Conservation (phyloP, 53 echinoderm and acorn worm genomes). For the Holothuria leucospilota region DNA sequence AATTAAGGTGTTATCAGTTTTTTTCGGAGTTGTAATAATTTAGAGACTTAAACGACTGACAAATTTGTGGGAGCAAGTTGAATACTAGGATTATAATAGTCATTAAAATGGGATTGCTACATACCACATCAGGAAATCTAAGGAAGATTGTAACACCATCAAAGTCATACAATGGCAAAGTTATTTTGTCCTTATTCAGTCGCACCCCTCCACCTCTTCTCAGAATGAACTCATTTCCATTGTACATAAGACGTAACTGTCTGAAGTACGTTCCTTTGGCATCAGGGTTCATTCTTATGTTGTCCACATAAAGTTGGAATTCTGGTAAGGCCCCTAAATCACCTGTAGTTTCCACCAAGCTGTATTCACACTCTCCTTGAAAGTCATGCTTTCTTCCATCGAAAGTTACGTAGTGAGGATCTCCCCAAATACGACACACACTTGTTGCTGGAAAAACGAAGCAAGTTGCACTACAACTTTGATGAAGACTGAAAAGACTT, state of each 20-base stretch:
- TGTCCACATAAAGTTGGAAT: constrained; percentile 38
- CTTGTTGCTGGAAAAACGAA: constrained; percentile 7
- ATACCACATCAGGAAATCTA: constrained; percentile 44
- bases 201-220: constrained; percentile 9
- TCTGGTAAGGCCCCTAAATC: not conserved
- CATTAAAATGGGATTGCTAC: not conserved
- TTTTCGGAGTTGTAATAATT: no score
- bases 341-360: constrained; percentile 24
- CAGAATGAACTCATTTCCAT: constrained; percentile 36
- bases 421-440: constrained; percentile 52
- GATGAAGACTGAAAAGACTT: no score
- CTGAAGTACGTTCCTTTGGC: constrained; percentile 21
- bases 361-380: constrained; percentile 63
- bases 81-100: not conserved
- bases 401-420: constrained; percentile 61
- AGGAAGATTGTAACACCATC: constrained; percentile 39
- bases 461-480: no score
- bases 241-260: constrained; percentile 15
- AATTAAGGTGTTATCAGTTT: no score
- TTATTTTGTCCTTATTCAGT: constrained; percentile 38
- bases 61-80: no score
- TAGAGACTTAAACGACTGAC: no score
- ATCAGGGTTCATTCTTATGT: constrained; percentile 39
- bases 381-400: constrained; percentile 53
- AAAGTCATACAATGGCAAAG: constrained; percentile 35